Evolutionary conservation across 2,113 vertebrate species (phyloP), one percentile per base, ranked within the genome.

Genomic region (Ceratotherium simum): DNA sequence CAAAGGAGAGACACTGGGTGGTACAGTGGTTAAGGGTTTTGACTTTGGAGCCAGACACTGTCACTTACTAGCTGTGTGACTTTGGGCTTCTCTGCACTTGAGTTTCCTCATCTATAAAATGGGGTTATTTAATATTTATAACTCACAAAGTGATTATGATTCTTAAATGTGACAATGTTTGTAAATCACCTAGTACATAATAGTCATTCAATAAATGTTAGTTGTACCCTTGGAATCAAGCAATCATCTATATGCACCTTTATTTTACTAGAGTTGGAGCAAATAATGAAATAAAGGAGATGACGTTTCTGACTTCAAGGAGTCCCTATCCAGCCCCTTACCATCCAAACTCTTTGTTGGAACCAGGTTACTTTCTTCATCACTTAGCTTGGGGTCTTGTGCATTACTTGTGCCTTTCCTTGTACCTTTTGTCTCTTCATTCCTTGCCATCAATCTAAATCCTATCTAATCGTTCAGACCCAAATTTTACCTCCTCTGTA

Each of bases 251-350:
- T 70, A 23, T 84, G 42, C 7, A 48, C 62, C 9, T 5, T 18
- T 81, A 86, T 81, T 96, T 96, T 92, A 33, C 73, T 62, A 65
- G 21, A 20, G 21, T 72, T 95, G 27, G 60, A 96, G 54, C 48
- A 21, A 78, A 78, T 39, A 91, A 18, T 12, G 70, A 97, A 85
- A 65, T 93, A 20, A 70, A 96, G 54, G 31, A 83, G 11, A 82
- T 48, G 17, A 88, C 23, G 27, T 92, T 29, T 95, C n/a, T 89
- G 12, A 80, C n/a, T 89, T 75, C 64, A 69, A 3, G 78, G 56
- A 88, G 17, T 67, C 84, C 46, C n/a, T 36, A 83, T 72, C 12
- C 23, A 91, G 60, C 83, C 7, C 2, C 16, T 21, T 80, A 51
- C 3, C 64, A 29, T 14, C 17, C 58, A 84, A 60, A 83, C 7